phyloP scores from a whole-genome alignment of 2,113 vertebrate species.

The Benitochromis conjunctus region DNA sequence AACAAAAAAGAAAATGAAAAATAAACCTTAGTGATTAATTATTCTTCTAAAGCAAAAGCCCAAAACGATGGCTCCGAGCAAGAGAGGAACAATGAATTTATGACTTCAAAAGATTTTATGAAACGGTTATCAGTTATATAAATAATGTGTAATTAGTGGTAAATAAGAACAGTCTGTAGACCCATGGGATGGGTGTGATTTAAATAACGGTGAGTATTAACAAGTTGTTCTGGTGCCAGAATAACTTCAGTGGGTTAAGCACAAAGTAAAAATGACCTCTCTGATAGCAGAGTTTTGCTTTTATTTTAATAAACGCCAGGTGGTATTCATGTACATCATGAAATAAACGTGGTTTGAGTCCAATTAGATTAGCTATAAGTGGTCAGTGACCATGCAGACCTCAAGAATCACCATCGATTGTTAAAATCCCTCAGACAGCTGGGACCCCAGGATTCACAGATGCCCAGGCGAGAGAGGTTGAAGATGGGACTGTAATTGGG shows the following conservation, averaged over 20 bases:
- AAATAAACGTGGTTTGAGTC: neutral
- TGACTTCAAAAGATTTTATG: neutral
- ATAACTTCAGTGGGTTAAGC: neutral
- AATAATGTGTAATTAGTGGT: neutral
- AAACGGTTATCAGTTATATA: neutral
- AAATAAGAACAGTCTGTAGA: neutral
- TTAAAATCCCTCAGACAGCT: constrained; percentile 59
- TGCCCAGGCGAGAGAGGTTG: constrained; percentile 49
- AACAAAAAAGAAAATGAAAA: neutral
- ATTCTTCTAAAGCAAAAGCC: neutral
- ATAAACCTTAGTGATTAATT: neutral
- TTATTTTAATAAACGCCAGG: neutral
- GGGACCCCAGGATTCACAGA: constrained; percentile 48
- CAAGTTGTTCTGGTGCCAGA: neutral
- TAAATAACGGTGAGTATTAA: neutral
- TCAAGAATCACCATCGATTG: constrained; percentile 35
- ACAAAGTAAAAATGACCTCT: neutral
- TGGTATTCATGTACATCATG: neutral
- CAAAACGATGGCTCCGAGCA: neutral
- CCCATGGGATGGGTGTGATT: neutral
- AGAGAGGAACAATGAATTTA: neutral
- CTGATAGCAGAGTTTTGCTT: neutral
- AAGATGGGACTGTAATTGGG: neutral
- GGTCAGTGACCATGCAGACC: constrained; percentile 37
- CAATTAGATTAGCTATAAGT: constrained; percentile 7